phyloP scores from a whole-genome alignment of 2,797 vertebrate species.

The Myotis daubentonii region DNA sequence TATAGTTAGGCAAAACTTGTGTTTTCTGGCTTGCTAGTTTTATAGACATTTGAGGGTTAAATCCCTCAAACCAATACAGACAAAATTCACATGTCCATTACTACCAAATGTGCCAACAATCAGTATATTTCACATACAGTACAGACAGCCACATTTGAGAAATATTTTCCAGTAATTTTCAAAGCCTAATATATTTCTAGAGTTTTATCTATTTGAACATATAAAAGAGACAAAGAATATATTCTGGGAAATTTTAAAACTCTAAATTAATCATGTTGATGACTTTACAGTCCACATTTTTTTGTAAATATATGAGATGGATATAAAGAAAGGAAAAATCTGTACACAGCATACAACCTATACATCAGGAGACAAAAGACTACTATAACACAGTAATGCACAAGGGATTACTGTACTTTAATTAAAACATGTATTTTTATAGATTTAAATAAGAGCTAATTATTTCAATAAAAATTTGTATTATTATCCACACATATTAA shows the following conservation, averaged over 20 bases:
- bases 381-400: background rate
- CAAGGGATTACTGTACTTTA: conserved; percentile 7
- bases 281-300: conserved; percentile 51
- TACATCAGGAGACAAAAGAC: background rate
- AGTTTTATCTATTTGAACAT: conserved; percentile 55
- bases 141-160: conserved; percentile 5
- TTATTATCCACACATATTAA: background rate
- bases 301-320: conserved; percentile 39
- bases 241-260: conserved; percentile 53
- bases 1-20: background rate
- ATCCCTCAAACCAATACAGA: background rate
- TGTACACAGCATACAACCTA: background rate
- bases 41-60: conserved; percentile 15
- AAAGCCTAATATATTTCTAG: conserved; percentile 43
- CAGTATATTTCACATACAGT: conserved; percentile 27
- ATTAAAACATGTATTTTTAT: conserved; percentile 5
- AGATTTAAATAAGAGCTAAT: conserved; percentile 36
- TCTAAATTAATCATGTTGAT: conserved; percentile 52
- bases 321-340: conserved; percentile 47
- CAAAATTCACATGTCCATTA: background rate
- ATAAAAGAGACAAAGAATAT: conserved; percentile 43
- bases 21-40: conserved; percentile 8
- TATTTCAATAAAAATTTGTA: conserved; percentile 21
- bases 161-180: conserved; percentile 61
- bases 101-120: conserved; percentile 26